Percentiles rank a stretch among this genome's conserved stretches.
Evolutionary conservation across 2,113 vertebrate species (phyloP).

Genomic region (Takifugu bimaculatus): DNA sequence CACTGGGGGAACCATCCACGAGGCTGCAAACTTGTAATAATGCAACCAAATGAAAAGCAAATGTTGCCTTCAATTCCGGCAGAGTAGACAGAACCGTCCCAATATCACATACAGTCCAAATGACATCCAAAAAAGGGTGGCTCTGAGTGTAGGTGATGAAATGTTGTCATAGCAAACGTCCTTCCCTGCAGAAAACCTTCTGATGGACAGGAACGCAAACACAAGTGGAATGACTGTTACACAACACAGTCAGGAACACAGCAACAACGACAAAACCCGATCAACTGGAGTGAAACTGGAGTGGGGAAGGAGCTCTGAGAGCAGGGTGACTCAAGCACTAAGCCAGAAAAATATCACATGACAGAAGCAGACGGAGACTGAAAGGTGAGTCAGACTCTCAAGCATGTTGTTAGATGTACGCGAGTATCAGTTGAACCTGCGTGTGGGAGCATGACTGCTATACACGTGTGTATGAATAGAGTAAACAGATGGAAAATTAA

Average conservation of each 20-base stretch:
- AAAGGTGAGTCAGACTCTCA: conserved; percentile 41
- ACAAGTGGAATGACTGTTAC: conserved; percentile 7
- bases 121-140: not conserved
- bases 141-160: not conserved
- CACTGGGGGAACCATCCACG: no score
- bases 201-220: conserved; percentile 1
- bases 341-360: conserved; percentile 29
- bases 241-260: conserved; percentile 6
- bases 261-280: conserved; percentile 9
- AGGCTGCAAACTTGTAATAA: no score
- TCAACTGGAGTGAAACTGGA: conserved; percentile 31
- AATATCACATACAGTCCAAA: not conserved
- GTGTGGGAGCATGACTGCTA: conserved; percentile 1
- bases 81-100: no score
- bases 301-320: conserved; percentile 18
- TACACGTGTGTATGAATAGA: not conserved
- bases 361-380: conserved; percentile 8
- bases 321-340: conserved; percentile 24
- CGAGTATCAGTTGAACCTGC: conserved; percentile 40
- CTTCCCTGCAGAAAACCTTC: not conserved
- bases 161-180: conserved; percentile 32
- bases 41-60: no score
- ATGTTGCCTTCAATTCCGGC: no score
- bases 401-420: conserved; percentile 19
- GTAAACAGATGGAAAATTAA: no score